Evolutionary conservation across 1,140 invertebrate species (phyloP).

Genomic region (Mycetomoellerius zeteki): DNA sequence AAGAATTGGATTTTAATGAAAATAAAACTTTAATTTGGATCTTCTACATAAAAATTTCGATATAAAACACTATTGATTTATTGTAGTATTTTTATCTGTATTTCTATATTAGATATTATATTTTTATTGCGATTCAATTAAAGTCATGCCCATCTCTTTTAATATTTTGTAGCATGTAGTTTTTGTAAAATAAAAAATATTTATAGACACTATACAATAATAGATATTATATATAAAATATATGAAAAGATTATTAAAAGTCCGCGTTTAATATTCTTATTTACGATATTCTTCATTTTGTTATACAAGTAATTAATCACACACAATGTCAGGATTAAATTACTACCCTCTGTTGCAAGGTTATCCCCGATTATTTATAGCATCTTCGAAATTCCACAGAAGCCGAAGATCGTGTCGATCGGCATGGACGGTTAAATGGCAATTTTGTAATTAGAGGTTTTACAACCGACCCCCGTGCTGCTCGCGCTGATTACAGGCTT

Average conservation of each 20-base stretch:
- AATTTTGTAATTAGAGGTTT: conserved; percentile 52
- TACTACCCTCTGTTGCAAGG: not conserved
- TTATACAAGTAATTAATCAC: not conserved
- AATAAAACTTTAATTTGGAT: not conserved
- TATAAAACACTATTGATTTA: not conserved
- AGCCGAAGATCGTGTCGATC: conserved; percentile 7
- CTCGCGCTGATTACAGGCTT: conserved; percentile 44
- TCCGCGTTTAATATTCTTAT: not conserved
- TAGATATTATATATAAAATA: not conserved
- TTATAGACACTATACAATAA: too few relatives aligned
- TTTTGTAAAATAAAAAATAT: too few relatives aligned
- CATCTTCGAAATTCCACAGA: not conserved
- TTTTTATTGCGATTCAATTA: not conserved
- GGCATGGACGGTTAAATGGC: not conserved
- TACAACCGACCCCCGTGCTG: conserved; percentile 13
- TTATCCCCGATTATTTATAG: not conserved
- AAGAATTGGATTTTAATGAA: not conserved
- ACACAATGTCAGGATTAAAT: conserved; percentile 13
- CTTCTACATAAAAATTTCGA: not conserved
- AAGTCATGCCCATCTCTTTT: not conserved
- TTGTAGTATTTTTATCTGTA: not conserved
- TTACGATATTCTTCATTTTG: not conserved
- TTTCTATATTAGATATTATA: not conserved
- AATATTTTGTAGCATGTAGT: not conserved
- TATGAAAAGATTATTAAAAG: not conserved